Conservation (phyloP, 2,888 invertebrate genomes). For the Polyommatus iphigenia region DNA sequence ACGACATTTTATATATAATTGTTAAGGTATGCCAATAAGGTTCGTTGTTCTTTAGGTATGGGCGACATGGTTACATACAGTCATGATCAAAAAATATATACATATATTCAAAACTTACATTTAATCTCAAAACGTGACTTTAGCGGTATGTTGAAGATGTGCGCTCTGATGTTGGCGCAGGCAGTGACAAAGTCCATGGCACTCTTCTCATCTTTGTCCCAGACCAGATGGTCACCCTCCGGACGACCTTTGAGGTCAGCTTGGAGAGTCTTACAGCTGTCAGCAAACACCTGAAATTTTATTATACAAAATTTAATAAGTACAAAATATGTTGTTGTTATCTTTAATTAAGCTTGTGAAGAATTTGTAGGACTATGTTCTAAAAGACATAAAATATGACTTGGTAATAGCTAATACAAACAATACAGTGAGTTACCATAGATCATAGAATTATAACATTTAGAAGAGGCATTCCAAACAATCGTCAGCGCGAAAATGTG, state of each 20-base stretch:
- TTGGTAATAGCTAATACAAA: background rate
- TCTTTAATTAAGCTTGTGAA: background rate
- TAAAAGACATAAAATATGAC: background rate
- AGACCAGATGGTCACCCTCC: conserved; percentile 87
- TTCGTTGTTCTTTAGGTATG: too few relatives aligned
- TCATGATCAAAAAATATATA: too few relatives aligned
- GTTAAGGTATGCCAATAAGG: too few relatives aligned
- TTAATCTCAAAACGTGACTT: conserved; percentile 97
- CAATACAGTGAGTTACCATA: too few relatives aligned
- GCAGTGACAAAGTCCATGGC: conserved; percentile 98
- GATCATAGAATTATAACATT: too few relatives aligned
- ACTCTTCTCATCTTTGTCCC: conserved; percentile 98
- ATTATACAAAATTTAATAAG: background rate
- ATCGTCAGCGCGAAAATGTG: too few relatives aligned
- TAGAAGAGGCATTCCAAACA: too few relatives aligned
- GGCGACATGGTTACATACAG: too few relatives aligned
- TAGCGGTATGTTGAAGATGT: conserved; percentile 92
- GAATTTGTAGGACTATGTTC: background rate
- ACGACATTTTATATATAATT: too few relatives aligned
- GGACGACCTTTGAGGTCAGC: conserved; percentile 76
- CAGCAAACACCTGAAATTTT: conserved; percentile 81
- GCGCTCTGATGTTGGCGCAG: conserved; percentile 94
- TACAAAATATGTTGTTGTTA: background rate
- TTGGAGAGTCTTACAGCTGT: conserved; percentile 84
- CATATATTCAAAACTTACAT: conserved; percentile 76